A percentile compares a stretch with the other conserved stretches of the same genome.
phyloP scores from a whole-genome alignment of 2,113 vertebrate genomes.

The Serranochromis macrocephalus region DNA sequence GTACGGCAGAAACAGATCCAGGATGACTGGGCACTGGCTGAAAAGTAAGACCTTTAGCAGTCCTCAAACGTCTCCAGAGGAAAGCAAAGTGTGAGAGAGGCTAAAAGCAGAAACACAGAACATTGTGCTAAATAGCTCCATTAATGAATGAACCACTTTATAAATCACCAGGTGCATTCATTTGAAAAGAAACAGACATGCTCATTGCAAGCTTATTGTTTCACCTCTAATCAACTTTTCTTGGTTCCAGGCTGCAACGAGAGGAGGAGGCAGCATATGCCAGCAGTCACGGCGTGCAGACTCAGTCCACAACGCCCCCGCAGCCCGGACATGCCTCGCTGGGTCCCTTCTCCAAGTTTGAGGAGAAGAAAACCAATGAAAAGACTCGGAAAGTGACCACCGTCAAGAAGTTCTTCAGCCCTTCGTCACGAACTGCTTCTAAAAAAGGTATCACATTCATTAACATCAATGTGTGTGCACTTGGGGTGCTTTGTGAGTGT shows the following conservation, averaged over 20 bases:
- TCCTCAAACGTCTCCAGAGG: not conserved
- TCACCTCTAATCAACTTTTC: not conserved
- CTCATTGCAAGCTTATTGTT: not conserved
- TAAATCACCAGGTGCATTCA: not conserved
- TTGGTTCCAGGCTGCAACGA: constrained; percentile 80
- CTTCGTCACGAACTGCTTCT: constrained; percentile 82
- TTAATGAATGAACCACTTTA: not conserved
- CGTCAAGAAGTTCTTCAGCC: constrained; percentile 97
- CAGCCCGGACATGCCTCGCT: constrained; percentile 73
- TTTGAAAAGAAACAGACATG: not conserved
- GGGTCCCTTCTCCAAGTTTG: constrained; percentile 92
- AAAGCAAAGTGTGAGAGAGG: not conserved
- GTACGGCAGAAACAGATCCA: constrained; percentile 90
- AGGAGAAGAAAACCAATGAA: constrained; percentile 98
- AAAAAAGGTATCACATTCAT: constrained; percentile 82
- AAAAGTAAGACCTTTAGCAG: constrained; percentile 71
- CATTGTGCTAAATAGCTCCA: not conserved
- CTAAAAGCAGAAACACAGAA: not conserved
- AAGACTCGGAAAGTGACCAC: constrained; percentile 95
- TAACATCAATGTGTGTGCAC: not conserved
- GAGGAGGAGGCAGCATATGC: constrained; percentile 95
- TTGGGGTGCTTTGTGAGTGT: not conserved
- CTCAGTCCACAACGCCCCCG: constrained; percentile 71
- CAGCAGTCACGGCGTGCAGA: constrained; percentile 77
- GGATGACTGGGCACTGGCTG: constrained; percentile 93